phyloP scores from a whole-genome alignment of 1,140 invertebrate genomes.

The Formica exsecta region DNA sequence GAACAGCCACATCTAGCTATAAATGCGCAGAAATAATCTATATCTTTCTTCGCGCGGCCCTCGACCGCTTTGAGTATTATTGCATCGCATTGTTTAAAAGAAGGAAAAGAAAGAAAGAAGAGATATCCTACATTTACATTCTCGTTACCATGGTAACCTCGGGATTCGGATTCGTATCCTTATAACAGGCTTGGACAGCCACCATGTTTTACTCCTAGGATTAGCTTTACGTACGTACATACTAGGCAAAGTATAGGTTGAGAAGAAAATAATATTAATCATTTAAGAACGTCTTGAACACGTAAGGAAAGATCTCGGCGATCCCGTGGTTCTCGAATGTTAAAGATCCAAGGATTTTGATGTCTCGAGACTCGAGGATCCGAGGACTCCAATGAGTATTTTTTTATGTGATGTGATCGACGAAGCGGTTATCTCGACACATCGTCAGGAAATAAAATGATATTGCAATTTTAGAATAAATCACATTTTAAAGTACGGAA shows the following conservation, averaged over 20 bases:
- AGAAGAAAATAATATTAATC: constrained; percentile 65
- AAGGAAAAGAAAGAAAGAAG: constrained; percentile 17
- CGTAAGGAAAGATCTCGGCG: constrained; percentile 19
- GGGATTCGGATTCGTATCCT: constrained; percentile 64
- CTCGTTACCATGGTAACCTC: constrained; percentile 78
- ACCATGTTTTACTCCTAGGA: constrained; percentile 27
- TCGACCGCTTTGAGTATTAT: constrained; percentile 62
- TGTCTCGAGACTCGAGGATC: neutral
- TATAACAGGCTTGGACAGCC: constrained; percentile 42
- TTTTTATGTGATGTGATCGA: constrained; percentile 9
- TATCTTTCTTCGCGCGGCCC: constrained; percentile 37
- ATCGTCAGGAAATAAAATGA: constrained; percentile 26
- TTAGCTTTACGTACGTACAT: constrained; percentile 61
- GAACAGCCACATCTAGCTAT: neutral
- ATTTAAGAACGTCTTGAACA: constrained; percentile 58
- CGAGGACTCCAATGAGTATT: constrained; percentile 36
- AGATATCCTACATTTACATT: constrained; percentile 62
- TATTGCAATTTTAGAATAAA: constrained; percentile 1
- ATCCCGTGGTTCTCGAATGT: constrained; percentile 4
- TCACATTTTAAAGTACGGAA: neutral
- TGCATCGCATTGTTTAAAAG: constrained; percentile 25
- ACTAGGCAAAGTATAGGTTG: constrained; percentile 65
- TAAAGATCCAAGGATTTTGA: neutral
- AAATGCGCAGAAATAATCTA: constrained; percentile 31
- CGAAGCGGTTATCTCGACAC: constrained; percentile 20